phyloP scores from a whole-genome alignment of 2,797 vertebrate genomes.

The Arctocebus calabarensis region DNA sequence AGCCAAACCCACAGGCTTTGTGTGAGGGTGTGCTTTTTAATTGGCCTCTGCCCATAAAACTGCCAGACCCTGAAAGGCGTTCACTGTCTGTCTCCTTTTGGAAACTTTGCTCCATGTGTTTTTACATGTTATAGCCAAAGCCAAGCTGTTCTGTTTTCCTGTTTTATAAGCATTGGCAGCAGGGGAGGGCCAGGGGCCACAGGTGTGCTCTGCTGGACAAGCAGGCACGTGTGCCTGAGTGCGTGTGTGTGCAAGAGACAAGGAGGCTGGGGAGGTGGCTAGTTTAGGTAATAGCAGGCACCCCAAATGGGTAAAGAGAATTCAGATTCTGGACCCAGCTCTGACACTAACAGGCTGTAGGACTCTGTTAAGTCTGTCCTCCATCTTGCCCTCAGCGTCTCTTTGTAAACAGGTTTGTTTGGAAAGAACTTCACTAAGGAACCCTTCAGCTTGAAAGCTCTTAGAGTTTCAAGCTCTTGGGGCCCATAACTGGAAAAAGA shows the following conservation, averaged over 20 bases:
- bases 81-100: conserved; percentile 85
- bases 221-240: too few species aligned
- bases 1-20: conserved; percentile 81
- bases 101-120: conserved; percentile 84
- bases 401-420: neutral
- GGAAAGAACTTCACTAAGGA: neutral
- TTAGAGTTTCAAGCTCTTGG: neutral
- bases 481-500: neutral
- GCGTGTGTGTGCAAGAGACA: neutral
- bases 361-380: neutral
- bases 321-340: neutral
- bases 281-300: neutral
- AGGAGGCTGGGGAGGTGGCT: neutral
- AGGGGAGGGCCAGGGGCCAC: conserved; percentile 11
- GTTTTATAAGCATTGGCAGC: conserved; percentile 82
- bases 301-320: neutral
- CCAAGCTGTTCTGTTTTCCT: conserved; percentile 80
- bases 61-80: conserved; percentile 82
- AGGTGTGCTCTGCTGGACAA: conserved; percentile 66
- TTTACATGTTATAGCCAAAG: conserved; percentile 77
- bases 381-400: neutral
- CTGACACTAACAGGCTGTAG: neutral
- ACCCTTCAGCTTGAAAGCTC: neutral
- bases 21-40: conserved; percentile 64
- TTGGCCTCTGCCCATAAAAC: conserved; percentile 78